Percentiles rank a stretch among this genome's conserved stretches.
Conservation (phyloP, 2,888 invertebrate genomes). For the Timema cristinae region DNA sequence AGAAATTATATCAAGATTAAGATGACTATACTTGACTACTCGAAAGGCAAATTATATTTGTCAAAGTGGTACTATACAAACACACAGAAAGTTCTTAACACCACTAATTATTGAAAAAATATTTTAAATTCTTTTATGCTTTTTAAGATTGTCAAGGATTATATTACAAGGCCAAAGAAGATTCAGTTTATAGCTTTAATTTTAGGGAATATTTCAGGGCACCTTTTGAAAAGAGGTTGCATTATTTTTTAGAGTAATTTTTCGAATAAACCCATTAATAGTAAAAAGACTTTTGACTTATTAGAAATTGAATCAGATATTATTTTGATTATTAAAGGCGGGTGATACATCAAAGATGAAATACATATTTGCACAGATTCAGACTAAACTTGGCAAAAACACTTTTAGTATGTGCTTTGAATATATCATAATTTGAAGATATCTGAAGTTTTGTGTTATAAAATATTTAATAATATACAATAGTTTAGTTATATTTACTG, state of each 20-base stretch:
- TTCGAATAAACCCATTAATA: too few species aligned
- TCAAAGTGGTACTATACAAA: neutral
- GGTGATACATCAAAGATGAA: too few species aligned
- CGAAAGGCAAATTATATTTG: constrained; percentile 13
- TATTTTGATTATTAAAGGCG: constrained; percentile 17
- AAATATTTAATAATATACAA: too few species aligned
- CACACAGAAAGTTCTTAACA: constrained; percentile 17
- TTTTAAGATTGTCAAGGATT: constrained; percentile 44
- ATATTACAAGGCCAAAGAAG: constrained; percentile 41
- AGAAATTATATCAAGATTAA: neutral
- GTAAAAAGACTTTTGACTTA: too few species aligned
- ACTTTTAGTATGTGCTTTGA: too few species aligned
- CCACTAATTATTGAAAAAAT: constrained; percentile 24
- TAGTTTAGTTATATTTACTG: too few species aligned
- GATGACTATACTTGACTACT: neutral
- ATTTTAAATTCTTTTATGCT: constrained; percentile 22
- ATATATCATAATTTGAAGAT: too few species aligned
- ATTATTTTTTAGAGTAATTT: constrained; percentile 15
- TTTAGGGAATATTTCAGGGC: constrained; percentile 34
- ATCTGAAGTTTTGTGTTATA: too few species aligned
- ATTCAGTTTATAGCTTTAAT: constrained; percentile 20
- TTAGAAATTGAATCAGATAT: neutral
- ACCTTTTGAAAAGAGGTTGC: constrained; percentile 20
- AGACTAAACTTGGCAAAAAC: too few species aligned
- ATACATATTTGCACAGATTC: too few species aligned